phyloP scores from a whole-genome alignment of 1,140 invertebrate genomes.

The Zaprionus taronus region DNA sequence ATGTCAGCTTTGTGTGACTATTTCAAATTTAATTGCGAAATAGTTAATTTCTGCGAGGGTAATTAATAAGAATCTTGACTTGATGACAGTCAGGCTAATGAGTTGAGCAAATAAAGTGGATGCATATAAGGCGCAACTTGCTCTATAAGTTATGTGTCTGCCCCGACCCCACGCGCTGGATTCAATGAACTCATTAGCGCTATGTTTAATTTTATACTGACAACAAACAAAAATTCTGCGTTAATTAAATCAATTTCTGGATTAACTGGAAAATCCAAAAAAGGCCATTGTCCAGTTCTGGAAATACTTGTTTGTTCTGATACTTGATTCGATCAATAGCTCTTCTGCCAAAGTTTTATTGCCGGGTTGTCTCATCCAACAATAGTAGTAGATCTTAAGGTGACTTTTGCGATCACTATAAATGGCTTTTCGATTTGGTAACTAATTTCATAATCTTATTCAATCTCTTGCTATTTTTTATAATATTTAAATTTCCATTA shows the following conservation, averaged over 20 bases:
- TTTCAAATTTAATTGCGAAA: constrained; percentile 28
- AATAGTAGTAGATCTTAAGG: neutral
- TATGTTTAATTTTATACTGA: constrained; percentile 26
- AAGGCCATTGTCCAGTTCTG: constrained; percentile 56
- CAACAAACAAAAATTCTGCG: constrained; percentile 56
- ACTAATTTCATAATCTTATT: constrained; percentile 50
- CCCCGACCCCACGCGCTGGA: neutral
- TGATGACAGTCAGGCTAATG: constrained; percentile 13
- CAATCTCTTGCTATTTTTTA: neutral
- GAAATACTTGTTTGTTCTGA: constrained; percentile 52
- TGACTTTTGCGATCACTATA: constrained; percentile 4
- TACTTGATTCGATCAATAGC: neutral
- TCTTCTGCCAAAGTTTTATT: constrained; percentile 19
- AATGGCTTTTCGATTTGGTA: constrained; percentile 9
- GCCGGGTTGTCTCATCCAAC: constrained; percentile 30
- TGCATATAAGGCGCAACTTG: neutral
- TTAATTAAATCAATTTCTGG: constrained; percentile 65
- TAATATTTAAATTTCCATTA: constrained; percentile 26
- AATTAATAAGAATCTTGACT: constrained; percentile 19
- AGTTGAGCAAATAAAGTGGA: neutral
- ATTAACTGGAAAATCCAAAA: constrained; percentile 63
- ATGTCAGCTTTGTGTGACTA: constrained; percentile 31
- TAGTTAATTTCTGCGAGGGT: constrained; percentile 4
- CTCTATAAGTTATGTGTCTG: constrained; percentile 15
- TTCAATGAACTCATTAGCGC: constrained; percentile 67